Percentiles rank a stretch among this genome's conserved stretches.
phyloP scores from a whole-genome alignment of 2,113 vertebrate genomes.

The Malurus melanocephalus region DNA sequence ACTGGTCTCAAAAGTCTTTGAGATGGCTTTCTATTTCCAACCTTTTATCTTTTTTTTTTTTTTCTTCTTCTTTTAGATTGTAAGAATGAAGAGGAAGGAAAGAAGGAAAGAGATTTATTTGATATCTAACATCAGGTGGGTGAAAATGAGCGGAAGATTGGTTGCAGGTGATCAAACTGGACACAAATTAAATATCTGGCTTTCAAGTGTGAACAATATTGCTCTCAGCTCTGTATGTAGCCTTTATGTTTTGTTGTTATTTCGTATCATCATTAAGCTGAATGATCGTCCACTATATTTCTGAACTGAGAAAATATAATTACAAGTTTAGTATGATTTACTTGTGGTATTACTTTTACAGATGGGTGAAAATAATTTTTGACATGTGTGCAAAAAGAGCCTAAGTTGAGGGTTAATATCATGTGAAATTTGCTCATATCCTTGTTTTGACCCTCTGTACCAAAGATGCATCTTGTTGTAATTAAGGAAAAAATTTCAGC shows the following conservation, averaged over 20 bases:
- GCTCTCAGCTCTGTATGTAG: background rate
- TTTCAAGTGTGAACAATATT: background rate
- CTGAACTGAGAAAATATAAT: background rate
- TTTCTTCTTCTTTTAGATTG: background rate
- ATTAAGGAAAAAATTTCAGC: background rate
- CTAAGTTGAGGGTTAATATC: background rate
- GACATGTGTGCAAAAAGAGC: background rate
- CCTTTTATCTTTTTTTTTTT: accelerated
- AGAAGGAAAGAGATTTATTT: background rate
- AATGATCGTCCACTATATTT: background rate
- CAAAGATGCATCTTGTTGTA: background rate
- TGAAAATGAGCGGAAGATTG: background rate
- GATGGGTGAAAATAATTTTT: background rate
- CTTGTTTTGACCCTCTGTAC: background rate
- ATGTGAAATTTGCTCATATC: background rate
- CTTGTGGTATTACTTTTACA: background rate
- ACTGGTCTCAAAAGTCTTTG: background rate
- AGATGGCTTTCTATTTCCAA: background rate
- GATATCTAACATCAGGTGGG: background rate
- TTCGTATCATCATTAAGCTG: background rate
- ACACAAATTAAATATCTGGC: background rate
- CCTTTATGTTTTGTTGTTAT: background rate
- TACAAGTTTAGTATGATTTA: background rate
- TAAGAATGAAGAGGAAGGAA: background rate
- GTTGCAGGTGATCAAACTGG: background rate